These are phyloP conservation scores for Lochmaea capreae DNA, from an alignment of 2,888 invertebrate genomes.

Conservation along the genomic window DNA sequence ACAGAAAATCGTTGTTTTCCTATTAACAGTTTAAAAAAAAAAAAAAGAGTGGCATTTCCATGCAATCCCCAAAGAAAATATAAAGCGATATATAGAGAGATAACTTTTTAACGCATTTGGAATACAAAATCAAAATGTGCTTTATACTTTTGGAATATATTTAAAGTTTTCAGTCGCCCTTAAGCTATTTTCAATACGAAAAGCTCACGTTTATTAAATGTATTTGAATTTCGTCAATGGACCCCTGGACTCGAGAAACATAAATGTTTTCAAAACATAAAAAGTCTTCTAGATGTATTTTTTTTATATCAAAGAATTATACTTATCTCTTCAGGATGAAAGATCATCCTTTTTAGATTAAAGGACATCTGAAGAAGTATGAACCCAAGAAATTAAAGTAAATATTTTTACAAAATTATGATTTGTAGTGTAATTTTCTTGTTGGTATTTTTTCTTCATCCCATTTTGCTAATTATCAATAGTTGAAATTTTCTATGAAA, in stretches of 20 bases:
- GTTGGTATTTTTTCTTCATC: too few species aligned
- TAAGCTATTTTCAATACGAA: constrained; percentile 55
- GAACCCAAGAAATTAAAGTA: too few species aligned
- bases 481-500: too few species aligned
- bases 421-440: too few species aligned
- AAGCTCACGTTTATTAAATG: constrained; percentile 48
- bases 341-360: too few species aligned
- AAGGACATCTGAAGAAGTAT: too few species aligned
- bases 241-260: background rate
- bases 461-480: too few species aligned
- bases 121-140: constrained; percentile 52
- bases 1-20: background rate
- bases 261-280: constrained; percentile 3
- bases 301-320: background rate
- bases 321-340: background rate
- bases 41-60: background rate
- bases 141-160: constrained; percentile 56
- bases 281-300: background rate
- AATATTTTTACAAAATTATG: too few species aligned
- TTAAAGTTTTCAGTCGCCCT: constrained; percentile 51
- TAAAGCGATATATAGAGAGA: constrained; percentile 8
- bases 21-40: constrained; percentile 1
- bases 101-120: constrained; percentile 33
- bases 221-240: constrained; percentile 48
- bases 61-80: constrained; percentile 9